A percentile compares a stretch with the other conserved stretches of the same genome.
Evolutionary conservation across 2,113 vertebrate species (phyloP).

Genomic region (Spea bombifrons): DNA sequence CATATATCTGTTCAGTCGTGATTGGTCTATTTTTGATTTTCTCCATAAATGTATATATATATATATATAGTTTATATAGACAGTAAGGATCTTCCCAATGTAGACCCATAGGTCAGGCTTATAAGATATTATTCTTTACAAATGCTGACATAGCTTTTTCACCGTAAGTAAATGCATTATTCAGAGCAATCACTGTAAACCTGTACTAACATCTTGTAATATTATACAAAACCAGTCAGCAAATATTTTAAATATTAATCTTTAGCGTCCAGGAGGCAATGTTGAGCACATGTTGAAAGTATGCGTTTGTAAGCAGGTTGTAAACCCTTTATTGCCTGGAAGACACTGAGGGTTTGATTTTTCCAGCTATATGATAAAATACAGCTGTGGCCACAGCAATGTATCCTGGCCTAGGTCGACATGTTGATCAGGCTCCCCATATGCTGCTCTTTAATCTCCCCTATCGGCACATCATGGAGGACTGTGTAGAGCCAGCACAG

Average conservation of each 20-base stretch:
- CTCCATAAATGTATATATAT: too few relatives aligned
- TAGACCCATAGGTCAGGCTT: background rate
- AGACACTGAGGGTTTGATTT: too few relatives aligned
- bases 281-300: background rate
- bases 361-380: too few relatives aligned
- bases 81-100: background rate
- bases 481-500: too few relatives aligned
- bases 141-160: conserved; percentile 5
- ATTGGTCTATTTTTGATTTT: too few relatives aligned
- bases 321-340: background rate
- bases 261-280: background rate
- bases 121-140: background rate
- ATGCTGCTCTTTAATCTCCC: too few relatives aligned
- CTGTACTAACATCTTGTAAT: conserved; percentile 31
- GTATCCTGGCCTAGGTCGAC: too few relatives aligned
- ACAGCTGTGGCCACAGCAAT: too few relatives aligned
- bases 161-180: conserved; percentile 31
- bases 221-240: conserved; percentile 32
- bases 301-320: background rate
- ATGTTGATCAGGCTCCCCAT: too few relatives aligned
- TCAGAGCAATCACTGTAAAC: conserved; percentile 26
- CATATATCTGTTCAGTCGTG: conserved; percentile 5
- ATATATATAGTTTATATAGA: too few relatives aligned
- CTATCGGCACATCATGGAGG: too few relatives aligned
- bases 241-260: conserved; percentile 46